Evolutionary conservation across 2,113 vertebrate genomes (phyloP).

Genomic region (Callithrix jacchus): DNA sequence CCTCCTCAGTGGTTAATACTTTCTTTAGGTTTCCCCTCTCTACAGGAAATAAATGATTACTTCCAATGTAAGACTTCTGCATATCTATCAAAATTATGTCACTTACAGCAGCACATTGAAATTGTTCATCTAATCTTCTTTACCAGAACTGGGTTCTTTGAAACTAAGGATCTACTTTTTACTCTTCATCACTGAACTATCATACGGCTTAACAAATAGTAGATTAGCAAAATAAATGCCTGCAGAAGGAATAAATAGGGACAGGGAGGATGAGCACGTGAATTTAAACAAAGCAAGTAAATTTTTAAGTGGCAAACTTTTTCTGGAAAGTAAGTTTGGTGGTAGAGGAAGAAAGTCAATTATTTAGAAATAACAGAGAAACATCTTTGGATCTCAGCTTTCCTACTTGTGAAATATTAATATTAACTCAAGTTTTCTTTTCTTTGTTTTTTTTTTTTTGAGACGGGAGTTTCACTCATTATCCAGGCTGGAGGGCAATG

Average conservation of each 20-base stretch:
- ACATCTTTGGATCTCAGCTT: not conserved
- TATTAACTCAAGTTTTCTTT: slow-evolving; percentile 31
- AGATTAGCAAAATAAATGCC: not conserved
- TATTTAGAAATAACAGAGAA: slow-evolving; percentile 32
- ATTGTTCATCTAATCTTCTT: not conserved
- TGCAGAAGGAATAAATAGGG: not conserved
- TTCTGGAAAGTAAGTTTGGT: not conserved
- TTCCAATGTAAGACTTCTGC: not conserved
- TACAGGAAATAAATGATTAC: not conserved
- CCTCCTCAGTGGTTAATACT: not conserved
- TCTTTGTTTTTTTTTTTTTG: too few species aligned
- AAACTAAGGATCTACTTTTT: not conserved
- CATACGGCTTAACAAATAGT: not conserved
- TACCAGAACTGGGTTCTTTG: not conserved
- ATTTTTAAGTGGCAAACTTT: not conserved
- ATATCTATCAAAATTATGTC: not conserved
- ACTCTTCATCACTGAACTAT: not conserved
- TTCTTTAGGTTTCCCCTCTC: not conserved
- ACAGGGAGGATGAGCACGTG: not conserved
- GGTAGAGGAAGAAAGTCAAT: not conserved
- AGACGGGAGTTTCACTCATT: too few species aligned
- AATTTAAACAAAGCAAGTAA: not conserved
- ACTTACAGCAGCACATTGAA: not conserved
- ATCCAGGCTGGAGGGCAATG: too few species aligned
- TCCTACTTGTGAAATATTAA: slow-evolving; percentile 23